Evolutionary conservation across 2,113 vertebrate genomes (phyloP).

Genomic region (Semnopithecus entellus): DNA sequence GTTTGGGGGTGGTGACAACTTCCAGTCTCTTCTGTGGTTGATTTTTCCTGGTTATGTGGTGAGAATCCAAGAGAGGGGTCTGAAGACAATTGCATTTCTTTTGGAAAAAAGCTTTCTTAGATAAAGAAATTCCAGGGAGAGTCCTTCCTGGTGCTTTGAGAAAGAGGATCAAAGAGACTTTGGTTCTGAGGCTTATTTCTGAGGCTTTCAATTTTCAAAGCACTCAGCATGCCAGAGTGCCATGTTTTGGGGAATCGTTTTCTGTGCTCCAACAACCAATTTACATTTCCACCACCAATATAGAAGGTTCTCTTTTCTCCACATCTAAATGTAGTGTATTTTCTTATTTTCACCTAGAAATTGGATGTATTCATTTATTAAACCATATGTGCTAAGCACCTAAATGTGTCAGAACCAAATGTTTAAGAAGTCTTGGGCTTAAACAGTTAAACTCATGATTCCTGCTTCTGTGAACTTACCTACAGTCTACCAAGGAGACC

Average conservation of each 20-base stretch:
- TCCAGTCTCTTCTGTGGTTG: not conserved
- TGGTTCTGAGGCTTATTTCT: not conserved
- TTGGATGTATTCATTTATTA: not conserved
- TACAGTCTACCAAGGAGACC: not conserved
- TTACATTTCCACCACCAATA: not conserved
- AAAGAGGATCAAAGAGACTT: not conserved
- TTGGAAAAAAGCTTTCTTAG: not conserved
- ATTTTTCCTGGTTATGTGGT: not conserved
- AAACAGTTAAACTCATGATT: not conserved
- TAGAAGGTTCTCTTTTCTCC: not conserved
- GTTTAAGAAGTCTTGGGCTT: not conserved
- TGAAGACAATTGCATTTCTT: not conserved
- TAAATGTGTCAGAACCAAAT: not conserved
- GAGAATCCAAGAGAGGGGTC: not conserved
- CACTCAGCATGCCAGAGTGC: not conserved
- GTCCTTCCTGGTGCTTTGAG: not conserved
- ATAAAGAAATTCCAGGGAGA: not conserved
- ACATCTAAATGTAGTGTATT: not conserved
- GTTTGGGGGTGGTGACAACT: not conserved
- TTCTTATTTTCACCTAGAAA: not conserved
- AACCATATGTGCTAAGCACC: not conserved
- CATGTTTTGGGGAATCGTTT: not conserved
- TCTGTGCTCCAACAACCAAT: not conserved
- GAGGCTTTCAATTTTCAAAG: not conserved
- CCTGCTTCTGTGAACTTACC: not conserved